A percentile compares a stretch with the other conserved stretches of the same genome.
phyloP scores from a whole-genome alignment of 2,888 invertebrate species.

The Amiota mariae region DNA sequence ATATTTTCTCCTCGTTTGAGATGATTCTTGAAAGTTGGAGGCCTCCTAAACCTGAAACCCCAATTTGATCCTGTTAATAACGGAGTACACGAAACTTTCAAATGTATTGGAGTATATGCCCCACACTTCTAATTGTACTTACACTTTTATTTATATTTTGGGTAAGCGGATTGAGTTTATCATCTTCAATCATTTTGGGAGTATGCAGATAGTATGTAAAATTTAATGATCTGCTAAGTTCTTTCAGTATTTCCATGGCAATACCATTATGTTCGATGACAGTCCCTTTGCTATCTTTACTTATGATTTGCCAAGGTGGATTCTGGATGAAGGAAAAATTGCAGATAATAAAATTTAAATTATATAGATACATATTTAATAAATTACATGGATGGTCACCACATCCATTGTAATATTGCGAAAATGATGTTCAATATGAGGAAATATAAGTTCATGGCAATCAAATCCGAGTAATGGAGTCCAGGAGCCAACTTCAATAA shows the following conservation, averaged over 20 bases:
- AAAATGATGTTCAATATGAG: conserved; percentile 86
- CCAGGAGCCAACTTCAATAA: conserved; percentile 81
- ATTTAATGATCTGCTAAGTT: conserved; percentile 84
- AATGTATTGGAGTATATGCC: too few relatives aligned
- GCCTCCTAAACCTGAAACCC: too few relatives aligned
- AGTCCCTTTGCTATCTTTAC: conserved; percentile 75
- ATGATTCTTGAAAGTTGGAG: too few relatives aligned
- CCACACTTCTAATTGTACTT: conserved; percentile 17
- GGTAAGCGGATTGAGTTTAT: conserved; percentile 43
- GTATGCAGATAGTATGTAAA: conserved; percentile 77
- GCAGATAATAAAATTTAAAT: conserved; percentile 46
- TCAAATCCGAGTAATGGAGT: conserved; percentile 80
- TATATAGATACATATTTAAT: conserved; percentile 39
- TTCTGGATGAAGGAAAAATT: conserved; percentile 76
- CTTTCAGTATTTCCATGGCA: conserved; percentile 85
- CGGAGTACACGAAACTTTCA: too few relatives aligned
- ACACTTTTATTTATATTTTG: conserved; percentile 62
- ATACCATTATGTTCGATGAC: conserved; percentile 79
- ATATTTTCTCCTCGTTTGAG: too few relatives aligned
- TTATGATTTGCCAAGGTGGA: conserved; percentile 89
- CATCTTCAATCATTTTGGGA: conserved; percentile 45
- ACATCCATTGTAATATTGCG: conserved; percentile 82
- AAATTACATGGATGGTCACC: conserved; percentile 84
- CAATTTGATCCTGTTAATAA: too few relatives aligned
- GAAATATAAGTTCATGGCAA: conserved; percentile 83